Base-by-base conservation (phyloP, 2,113 vertebrate species). In the Cyanistes caeruleus region DNA sequence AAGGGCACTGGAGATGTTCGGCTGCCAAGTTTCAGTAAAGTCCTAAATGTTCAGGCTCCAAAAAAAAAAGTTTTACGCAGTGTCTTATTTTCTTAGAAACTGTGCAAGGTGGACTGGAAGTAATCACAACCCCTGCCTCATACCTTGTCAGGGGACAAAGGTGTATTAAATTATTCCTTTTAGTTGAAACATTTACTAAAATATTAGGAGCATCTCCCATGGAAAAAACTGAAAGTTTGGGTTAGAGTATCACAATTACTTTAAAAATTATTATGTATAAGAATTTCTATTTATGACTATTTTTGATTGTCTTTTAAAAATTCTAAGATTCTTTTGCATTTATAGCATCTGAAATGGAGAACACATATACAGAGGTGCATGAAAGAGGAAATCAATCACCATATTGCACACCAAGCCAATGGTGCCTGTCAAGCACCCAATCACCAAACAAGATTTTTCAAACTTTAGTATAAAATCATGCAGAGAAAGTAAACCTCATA, bases 341-440 rank as follows among this genome's bases (percentile, higher is more conserved):
- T 44, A 8, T 37, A 56, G 37, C 48, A 19, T n/a, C 37, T 70
- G 56, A 62, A 65, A 27, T 16, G 24, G 24, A 58, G 63, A 43
- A 23, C 15, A 18, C 2, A 2, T 8, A 5, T 0, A 2, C 31
- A 68, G 69, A 73, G 28, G 35, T 8, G n/a, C 2, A 1, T 7
- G 28, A 64, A n/a, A 41, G 44, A 59, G 23, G 2, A 49, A 68
- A 49, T 37, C 21, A 49, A 15, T 28, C 31, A 9, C 56, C 7
- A 2, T 15, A 1, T 7, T 49, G 31, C 16, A 33, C 20, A 10
- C 35, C 30, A 44, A 63, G 39, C 19, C 81, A 37, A 2, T 15
- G 43, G 14, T 44, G 52, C 46, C 41, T 28, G 58, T 62, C 43
- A 37, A 24, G 10, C 7, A 5, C 15, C 2, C 1, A 0, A 0